Conservation (phyloP, 2,113 vertebrate genomes). For the Calyptommatus sinebrachiatus region DNA sequence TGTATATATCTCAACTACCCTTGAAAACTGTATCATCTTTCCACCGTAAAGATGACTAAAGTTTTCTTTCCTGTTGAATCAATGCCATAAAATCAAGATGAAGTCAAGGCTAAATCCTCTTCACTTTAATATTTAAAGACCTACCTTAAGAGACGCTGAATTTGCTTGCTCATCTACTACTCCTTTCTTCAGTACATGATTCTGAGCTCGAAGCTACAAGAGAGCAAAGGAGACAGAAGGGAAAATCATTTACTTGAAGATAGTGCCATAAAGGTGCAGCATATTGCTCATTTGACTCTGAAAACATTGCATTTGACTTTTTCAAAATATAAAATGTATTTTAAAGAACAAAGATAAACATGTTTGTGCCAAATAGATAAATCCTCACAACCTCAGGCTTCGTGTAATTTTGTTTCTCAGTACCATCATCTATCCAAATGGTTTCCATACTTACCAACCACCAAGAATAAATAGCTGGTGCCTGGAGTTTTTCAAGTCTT, state of each 20-base stretch:
- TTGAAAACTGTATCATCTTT: no score
- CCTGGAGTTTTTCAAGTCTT: no score
- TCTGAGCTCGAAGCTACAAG: constrained; percentile 94
- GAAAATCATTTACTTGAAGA: constrained; percentile 24
- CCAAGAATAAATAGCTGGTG: no score
- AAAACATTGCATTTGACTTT: background rate
- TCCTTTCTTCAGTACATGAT: constrained; percentile 96
- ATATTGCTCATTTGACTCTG: background rate
- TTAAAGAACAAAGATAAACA: background rate
- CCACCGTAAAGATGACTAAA: no score
- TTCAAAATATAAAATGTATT: background rate
- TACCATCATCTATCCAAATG: no score
- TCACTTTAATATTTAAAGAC: background rate
- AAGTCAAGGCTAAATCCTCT: background rate
- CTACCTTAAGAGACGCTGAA: constrained; percentile 88
- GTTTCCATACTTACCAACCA: no score
- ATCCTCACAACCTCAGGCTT: no score
- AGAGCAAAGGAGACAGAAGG: constrained; percentile 16
- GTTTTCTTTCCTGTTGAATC: no score
- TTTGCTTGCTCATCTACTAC: constrained; percentile 96
- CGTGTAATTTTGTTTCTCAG: no score
- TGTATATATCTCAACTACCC: no score
- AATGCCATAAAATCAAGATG: background rate
- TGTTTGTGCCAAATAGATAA: no score
- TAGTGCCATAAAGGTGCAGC: constrained; percentile 10